Conservation (phyloP, 1,140 invertebrate genomes). For the Lepeophtheirus salmonis region DNA sequence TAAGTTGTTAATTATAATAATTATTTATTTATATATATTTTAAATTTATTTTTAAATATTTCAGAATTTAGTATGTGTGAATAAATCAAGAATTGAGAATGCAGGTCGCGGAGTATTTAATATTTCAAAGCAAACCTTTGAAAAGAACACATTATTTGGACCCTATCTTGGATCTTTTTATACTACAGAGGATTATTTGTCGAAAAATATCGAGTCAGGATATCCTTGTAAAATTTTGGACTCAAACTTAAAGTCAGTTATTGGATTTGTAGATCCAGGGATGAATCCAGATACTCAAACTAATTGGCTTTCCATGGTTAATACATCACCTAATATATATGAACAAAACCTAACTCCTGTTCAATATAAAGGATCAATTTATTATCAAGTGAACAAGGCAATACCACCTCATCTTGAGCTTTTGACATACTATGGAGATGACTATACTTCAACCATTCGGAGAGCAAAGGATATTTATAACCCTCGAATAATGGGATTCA, state of each 20-base stretch:
- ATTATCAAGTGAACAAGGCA: neutral
- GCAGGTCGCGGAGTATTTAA: neutral
- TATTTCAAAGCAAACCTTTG: neutral
- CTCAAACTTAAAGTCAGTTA: neutral
- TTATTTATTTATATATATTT: too few relatives aligned
- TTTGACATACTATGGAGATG: neutral
- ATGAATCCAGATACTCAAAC: neutral
- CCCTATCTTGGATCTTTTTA: neutral
- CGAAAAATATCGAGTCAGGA: neutral
- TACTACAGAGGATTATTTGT: neutral
- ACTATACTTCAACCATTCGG: neutral
- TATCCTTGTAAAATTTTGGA: neutral
- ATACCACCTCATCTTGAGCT: neutral
- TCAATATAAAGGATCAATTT: neutral
- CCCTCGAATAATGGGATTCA: too few relatives aligned
- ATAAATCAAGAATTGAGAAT: neutral
- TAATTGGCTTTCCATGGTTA: neutral
- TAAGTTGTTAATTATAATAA: too few relatives aligned
- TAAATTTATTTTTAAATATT: too few relatives aligned
- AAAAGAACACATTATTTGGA: neutral
- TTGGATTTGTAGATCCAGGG: neutral
- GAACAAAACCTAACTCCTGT: neutral
- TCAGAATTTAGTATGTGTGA: neutral
- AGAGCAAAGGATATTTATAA: neutral
- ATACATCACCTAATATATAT: neutral